These are phyloP conservation scores for Sarcophaga subvicina DNA, from an alignment of 2,888 invertebrate species.

Conservation along the genomic window DNA sequence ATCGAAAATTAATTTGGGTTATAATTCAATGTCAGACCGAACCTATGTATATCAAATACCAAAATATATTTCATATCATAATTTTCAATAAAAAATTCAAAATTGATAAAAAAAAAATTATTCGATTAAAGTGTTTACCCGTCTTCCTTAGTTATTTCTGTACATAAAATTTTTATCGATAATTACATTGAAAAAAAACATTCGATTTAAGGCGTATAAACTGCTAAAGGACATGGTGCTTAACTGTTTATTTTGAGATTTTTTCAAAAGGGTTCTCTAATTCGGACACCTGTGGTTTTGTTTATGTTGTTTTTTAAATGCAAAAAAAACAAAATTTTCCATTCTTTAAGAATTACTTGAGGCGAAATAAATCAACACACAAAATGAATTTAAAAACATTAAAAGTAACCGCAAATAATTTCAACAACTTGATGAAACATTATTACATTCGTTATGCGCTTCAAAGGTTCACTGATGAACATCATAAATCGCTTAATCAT, in stretches of 20 bases:
- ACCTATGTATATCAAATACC: too few species aligned
- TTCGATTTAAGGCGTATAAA: neutral
- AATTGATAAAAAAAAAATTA: too few species aligned
- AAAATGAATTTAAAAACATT: conserved; percentile 57
- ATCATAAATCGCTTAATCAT: conserved; percentile 82
- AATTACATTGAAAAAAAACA: too few species aligned
- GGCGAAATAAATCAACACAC: conserved; percentile 52
- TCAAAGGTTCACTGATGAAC: conserved; percentile 74
- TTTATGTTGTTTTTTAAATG: conserved; percentile 34
- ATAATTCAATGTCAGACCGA: too few species aligned
- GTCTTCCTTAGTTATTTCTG: too few species aligned
- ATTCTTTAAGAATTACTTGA: conserved; percentile 36
- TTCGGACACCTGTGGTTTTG: conserved; percentile 58
- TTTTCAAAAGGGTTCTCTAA: conserved; percentile 9
- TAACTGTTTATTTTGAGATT: neutral
- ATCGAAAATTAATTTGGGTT: too few species aligned
- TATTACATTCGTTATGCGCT: conserved; percentile 74
- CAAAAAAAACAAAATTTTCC: conserved; percentile 12
- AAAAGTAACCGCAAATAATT: conserved; percentile 68
- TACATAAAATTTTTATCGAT: too few species aligned
- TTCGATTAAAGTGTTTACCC: too few species aligned
- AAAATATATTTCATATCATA: too few species aligned
- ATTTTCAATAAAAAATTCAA: too few species aligned
- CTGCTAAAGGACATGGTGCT: neutral
- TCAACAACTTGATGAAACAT: conserved; percentile 67